Evolutionary conservation across 2,888 invertebrate species (phyloP).

Genomic region (Hetaerina titia): DNA sequence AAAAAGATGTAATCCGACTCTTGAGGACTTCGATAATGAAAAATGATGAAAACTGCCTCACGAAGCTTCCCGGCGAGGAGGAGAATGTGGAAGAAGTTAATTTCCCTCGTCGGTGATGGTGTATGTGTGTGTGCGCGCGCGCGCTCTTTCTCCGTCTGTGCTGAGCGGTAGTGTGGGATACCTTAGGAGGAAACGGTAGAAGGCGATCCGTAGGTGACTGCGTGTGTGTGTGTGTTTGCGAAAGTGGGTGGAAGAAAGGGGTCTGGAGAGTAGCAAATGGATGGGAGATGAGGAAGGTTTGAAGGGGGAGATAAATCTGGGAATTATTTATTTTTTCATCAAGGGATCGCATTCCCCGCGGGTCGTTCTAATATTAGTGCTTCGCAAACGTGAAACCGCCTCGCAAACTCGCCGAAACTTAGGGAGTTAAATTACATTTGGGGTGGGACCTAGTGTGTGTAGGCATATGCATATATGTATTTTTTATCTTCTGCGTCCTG

Average conservation of each 20-base stretch:
- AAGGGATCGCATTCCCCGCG: slow-evolving; percentile 4
- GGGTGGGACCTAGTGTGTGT: not conserved
- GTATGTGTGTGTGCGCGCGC: not conserved
- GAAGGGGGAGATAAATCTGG: not conserved
- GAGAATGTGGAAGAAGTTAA: not conserved
- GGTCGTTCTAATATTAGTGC: slow-evolving; percentile 33
- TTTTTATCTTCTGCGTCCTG: not conserved
- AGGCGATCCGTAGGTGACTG: not conserved
- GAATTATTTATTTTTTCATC: slow-evolving; percentile 32
- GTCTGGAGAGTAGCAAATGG: not conserved
- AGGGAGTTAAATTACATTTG: slow-evolving; percentile 11
- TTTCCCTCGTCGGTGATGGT: not conserved
- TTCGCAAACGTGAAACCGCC: slow-evolving; percentile 10
- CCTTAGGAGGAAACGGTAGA: not conserved
- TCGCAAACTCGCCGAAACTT: not conserved
- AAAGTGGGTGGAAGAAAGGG: not conserved
- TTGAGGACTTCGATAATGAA: not conserved
- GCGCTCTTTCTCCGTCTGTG: not conserved
- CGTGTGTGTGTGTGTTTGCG: not conserved
- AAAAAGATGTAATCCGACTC: not conserved
- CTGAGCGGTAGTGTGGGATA: not conserved
- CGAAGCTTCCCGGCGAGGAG: not conserved
- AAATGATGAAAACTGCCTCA: not conserved
- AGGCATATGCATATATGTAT: not conserved
- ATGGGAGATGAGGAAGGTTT: not conserved